These are phyloP conservation scores for Mamestra brassicae DNA, from an alignment of 2,888 invertebrate species.

Conservation along the genomic window DNA sequence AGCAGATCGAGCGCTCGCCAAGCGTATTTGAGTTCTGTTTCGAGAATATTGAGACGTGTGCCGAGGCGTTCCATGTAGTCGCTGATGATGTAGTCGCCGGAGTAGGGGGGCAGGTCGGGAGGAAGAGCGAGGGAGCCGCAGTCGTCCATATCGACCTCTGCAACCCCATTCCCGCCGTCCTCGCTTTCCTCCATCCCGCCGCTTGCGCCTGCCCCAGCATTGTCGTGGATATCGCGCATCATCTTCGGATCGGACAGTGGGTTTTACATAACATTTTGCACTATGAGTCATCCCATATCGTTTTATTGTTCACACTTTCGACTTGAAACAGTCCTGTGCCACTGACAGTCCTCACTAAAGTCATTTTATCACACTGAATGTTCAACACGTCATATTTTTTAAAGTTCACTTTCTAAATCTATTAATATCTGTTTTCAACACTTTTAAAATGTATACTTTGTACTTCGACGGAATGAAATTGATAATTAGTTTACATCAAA, in stretches of 20 bases:
- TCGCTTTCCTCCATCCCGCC: constrained; percentile 90
- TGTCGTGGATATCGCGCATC: constrained; percentile 91
- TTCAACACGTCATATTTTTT: constrained; percentile 78
- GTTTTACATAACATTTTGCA: constrained; percentile 88
- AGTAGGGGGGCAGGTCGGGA: constrained; percentile 89
- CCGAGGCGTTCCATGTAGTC: constrained; percentile 98
- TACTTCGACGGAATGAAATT: constrained; percentile 87
- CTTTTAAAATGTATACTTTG: constrained; percentile 83
- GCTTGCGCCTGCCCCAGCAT: constrained; percentile 87
- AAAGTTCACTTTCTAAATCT: constrained; percentile 71
- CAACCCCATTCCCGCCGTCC: constrained; percentile 90
- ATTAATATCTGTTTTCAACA: constrained; percentile 74
- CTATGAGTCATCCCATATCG: constrained; percentile 91
- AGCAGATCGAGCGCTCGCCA: constrained; percentile 97
- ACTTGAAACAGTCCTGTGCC: constrained; percentile 80
- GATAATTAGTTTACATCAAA: constrained; percentile 83
- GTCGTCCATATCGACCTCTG: constrained; percentile 90
- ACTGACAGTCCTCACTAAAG: constrained; percentile 74
- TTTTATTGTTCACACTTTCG: constrained; percentile 85
- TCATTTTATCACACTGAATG: constrained; percentile 82
- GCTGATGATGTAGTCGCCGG: constrained; percentile 95
- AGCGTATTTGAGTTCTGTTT: constrained; percentile 97
- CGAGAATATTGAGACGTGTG: constrained; percentile 96
- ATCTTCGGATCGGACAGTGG: constrained; percentile 87
- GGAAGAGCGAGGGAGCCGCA: constrained; percentile 90